Base-by-base conservation (phyloP, 2,888 invertebrate species). In the Sarcophaga rosellei region DNA sequence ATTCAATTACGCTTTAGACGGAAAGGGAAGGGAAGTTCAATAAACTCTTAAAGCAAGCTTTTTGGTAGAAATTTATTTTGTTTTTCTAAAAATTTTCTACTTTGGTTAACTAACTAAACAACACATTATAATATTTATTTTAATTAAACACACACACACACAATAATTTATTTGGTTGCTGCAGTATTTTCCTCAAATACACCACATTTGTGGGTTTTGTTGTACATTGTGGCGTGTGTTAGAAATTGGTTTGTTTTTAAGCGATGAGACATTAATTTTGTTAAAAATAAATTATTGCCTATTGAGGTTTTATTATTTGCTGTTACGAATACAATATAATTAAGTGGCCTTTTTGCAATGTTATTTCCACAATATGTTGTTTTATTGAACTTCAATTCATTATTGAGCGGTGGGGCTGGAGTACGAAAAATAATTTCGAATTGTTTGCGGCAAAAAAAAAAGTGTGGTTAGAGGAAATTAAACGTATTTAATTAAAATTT, bases 101-200 rank as follows among this genome's bases (percentile, higher is more conserved):
- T 81, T 86, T 86, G 77, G 86, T 74, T 84, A 83, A 70, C 77
- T 77, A 65, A 47, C 4, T 15, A 15, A 53, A 53, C 53, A 12
- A 53, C 65, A 86, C 83, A 86, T 74, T 74, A 72, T 69, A 83
- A 74, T 69, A 74, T 83, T 83, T 83, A 70, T 86, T 86, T 77
- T 86, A 82, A 84, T 83, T 79, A 86, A 83, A 83, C 59, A 61
- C n/a, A 66, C 81, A 66, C 81, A 82, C 57, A 59, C n/a, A 66
- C 82, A 62, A 63, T 61, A 15, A 53, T 53, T 23, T 74, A 10
- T 8, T 63, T 72, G 66, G 61, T 74, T 53, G 53, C 59, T 68
- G 35, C 45, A n/a, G 61, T 20, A 17, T 0, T 66, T n/a, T 69
- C 53, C 63, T 59, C 8, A 23, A 45, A 44, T 25, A 12, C 23